Base-by-base conservation (phyloP, 37 sponge, comb jelly and placozoan genomes). In the Spongia lamella region DNA sequence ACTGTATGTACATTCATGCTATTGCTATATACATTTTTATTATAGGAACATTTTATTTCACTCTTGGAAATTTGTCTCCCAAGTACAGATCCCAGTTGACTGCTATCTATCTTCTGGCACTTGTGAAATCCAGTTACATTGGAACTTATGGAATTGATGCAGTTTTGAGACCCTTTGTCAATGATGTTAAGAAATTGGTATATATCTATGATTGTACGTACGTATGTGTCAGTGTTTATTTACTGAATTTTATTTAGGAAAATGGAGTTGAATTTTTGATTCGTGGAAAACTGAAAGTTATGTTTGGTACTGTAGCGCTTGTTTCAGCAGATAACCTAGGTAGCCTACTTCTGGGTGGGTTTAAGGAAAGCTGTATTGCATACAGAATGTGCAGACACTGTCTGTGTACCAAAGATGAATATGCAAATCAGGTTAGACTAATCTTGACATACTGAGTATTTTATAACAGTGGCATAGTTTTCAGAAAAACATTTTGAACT, bases 1-100 rank as follows among this genome's bases (percentile, higher is more conserved):
- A n/a, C n/a, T n/a, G n/a, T n/a, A n/a, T n/a, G n/a, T n/a, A n/a
- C n/a, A n/a, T n/a, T n/a, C n/a, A n/a, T n/a, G n/a, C n/a, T n/a
- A n/a, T n/a, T n/a, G n/a, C n/a, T n/a, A n/a, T n/a, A n/a, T n/a
- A n/a, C n/a, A n/a, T n/a, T n/a, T n/a, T n/a, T n/a, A n/a, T n/a
- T n/a, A n/a, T n/a, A 78, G 79, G 79, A 19, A 32, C 56, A 22
- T 78, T 78, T 50, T 78, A 78, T 59, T 78, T 56, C 69, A 78
- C 56, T 20, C 58, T 78, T 53, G 79, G 68, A 16, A 78, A 78
- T 47, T 24, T 78, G 25, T 40, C 17, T 17, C 79, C 79, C 33
- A 78, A 21, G 59, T 54, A 55, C 51, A 38, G 68, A 1, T 78
- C 79, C 22, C 66, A 54, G 57, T 59, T 78, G 35, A 38, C 56